A percentile compares a stretch with the other conserved stretches of the same genome.
Conservation (phyloP, 37 sponge, comb jelly and placozoan genomes). For the Oopsacas minuta region DNA sequence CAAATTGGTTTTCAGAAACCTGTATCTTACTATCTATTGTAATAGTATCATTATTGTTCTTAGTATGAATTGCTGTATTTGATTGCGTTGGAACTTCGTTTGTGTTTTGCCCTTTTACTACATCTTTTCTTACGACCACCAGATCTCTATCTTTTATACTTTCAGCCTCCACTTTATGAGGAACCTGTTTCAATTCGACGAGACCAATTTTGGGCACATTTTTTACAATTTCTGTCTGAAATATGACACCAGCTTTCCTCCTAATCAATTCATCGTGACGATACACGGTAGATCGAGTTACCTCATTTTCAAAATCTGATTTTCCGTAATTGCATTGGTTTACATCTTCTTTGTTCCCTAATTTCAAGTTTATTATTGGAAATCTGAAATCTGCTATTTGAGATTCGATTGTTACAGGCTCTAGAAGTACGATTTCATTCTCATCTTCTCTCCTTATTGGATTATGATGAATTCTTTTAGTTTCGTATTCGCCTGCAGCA, state of each 20-base stretch:
- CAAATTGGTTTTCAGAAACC: neutral
- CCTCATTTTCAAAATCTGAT: neutral
- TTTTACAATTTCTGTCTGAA: no score
- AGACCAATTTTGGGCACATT: neutral
- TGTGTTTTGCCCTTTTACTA: neutral
- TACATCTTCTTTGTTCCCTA: neutral
- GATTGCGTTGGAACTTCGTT: neutral
- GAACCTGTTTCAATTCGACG: neutral
- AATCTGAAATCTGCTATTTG: neutral
- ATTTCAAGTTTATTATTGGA: neutral
- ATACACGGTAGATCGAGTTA: neutral
- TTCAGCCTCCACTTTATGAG: neutral
- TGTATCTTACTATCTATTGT: neutral
- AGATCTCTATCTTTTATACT: neutral
- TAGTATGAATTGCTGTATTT: neutral
- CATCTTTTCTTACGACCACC: neutral
- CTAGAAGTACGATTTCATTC: neutral
- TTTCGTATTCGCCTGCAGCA: neutral
- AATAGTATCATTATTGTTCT: neutral
- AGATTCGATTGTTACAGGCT: neutral
- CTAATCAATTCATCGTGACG: neutral
- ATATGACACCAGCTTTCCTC: neutral
- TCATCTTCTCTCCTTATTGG: neutral
- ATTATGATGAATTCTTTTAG: neutral
- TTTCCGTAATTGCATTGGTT: neutral